Percentiles rank a stretch among this genome's conserved stretches.
These are phyloP conservation scores for Hypselothyrea guttata DNA, from an alignment of 2,888 invertebrate genomes.

Conservation along the genomic window DNA sequence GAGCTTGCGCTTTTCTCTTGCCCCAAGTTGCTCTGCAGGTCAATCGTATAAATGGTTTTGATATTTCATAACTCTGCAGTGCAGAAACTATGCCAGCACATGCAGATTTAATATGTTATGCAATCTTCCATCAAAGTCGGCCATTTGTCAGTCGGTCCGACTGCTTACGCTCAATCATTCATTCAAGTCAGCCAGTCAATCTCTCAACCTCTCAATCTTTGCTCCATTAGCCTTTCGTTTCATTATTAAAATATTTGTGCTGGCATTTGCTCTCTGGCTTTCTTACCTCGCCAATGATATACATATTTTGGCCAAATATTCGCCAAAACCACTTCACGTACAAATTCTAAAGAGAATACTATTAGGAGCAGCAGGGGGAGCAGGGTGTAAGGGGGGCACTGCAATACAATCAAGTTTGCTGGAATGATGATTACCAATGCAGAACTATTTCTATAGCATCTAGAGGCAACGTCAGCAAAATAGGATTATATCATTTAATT, in stretches of 20 bases:
- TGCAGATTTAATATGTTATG: slow-evolving; percentile 36
- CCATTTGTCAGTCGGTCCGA: slow-evolving; percentile 5
- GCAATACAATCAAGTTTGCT: slow-evolving; percentile 24
- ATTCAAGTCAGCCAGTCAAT: slow-evolving; percentile 15
- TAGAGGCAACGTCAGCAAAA: neutral
- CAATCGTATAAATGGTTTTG: slow-evolving; percentile 1
- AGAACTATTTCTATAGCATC: slow-evolving; percentile 29
- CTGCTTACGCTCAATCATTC: slow-evolving; percentile 12
- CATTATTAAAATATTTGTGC: slow-evolving; percentile 56
- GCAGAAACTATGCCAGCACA: too few species aligned
- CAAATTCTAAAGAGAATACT: slow-evolving; percentile 24
- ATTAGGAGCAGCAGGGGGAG: slow-evolving; percentile 5
- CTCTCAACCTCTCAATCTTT: slow-evolving; percentile 5
- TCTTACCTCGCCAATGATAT: slow-evolving; percentile 29
- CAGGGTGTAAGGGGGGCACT: neutral
- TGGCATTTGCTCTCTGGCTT: slow-evolving; percentile 23
- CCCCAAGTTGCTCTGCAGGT: too few species aligned
- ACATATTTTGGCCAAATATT: slow-evolving; percentile 21
- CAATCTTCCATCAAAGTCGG: slow-evolving; percentile 52
- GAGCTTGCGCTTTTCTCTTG: too few species aligned
- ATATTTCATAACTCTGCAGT: neutral
- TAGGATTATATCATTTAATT: slow-evolving; percentile 23
- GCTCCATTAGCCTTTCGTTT: slow-evolving; percentile 47
- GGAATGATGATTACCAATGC: slow-evolving; percentile 14
- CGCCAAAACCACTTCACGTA: slow-evolving; percentile 9